A percentile compares a stretch with the other conserved stretches of the same genome.
These are phyloP conservation scores for Spicauda simplicius DNA, from an alignment of 2,888 invertebrate species.

Conservation along the genomic window DNA sequence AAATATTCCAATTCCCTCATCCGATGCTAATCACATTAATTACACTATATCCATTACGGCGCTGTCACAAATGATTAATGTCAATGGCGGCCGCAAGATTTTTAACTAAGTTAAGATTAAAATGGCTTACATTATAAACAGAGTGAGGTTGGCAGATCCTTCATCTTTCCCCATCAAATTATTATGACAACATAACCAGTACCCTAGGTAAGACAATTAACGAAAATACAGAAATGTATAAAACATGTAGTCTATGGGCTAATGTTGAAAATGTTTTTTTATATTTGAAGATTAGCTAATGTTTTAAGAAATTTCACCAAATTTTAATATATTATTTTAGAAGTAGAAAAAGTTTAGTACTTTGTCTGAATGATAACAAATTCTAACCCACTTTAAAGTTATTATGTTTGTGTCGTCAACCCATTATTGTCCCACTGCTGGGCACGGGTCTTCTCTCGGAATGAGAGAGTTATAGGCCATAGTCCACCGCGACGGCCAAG, in stretches of 20 bases:
- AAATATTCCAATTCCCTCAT: constrained; percentile 2
- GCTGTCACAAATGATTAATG: constrained; percentile 83
- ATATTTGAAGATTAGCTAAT: neutral
- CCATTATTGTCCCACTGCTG: no score
- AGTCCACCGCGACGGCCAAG: no score
- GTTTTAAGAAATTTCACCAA: no score
- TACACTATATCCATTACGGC: constrained; percentile 78
- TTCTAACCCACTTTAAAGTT: no score
- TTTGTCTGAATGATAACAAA: no score
- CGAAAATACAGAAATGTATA: constrained; percentile 16
- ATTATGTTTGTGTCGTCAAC: no score
- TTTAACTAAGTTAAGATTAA: constrained; percentile 85
- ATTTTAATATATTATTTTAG: no score
- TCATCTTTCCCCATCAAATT: constrained; percentile 79
- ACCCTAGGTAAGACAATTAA: constrained; percentile 48
- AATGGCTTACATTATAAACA: constrained; percentile 82
- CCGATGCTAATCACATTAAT: constrained; percentile 55
- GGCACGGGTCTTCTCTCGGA: no score
- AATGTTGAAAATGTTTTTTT: neutral
- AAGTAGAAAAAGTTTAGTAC: no score
- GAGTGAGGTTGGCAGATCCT: constrained; percentile 73
- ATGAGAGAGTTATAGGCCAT: no score
- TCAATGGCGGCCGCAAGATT: constrained; percentile 82
- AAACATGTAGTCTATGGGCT: no score
- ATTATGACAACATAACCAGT: constrained; percentile 81